Evolutionary conservation across 2,113 vertebrate genomes (phyloP).

Genomic region (Elanoides forficatus): DNA sequence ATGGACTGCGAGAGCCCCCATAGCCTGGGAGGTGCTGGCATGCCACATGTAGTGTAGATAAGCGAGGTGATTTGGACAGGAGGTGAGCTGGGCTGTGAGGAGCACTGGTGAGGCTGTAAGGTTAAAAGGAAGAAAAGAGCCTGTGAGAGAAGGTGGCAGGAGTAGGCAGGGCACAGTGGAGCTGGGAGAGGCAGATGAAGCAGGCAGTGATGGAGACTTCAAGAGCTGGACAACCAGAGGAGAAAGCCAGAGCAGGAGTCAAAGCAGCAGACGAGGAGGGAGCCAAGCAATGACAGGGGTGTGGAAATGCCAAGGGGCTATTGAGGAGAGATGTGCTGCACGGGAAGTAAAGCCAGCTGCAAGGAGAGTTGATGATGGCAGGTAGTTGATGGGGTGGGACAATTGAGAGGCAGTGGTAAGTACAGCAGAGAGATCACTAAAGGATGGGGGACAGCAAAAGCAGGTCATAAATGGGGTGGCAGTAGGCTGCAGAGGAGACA

Average conservation of each 20-base stretch:
- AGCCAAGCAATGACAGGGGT: fast-evolving
- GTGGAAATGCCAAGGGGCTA: not conserved
- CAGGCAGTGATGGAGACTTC: not conserved
- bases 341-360: not conserved
- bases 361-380: not conserved
- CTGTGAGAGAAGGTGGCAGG: not conserved
- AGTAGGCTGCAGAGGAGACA: not conserved
- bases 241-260: not conserved
- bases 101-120: not conserved
- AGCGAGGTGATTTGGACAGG: not conserved
- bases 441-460: not conserved
- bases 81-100: not conserved
- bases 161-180: not conserved
- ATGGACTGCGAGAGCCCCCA: not conserved
- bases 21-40: not conserved
- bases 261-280: not conserved
- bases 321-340: not conserved
- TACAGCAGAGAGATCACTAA: not conserved
- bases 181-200: not conserved
- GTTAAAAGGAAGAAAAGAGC: not conserved
- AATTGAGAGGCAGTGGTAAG: not conserved
- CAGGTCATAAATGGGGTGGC: not conserved
- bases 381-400: not conserved
- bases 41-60: too few species aligned
- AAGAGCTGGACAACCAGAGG: not conserved